Evolutionary conservation across 2,113 vertebrate species (phyloP), one percentile per base, ranked within the genome.

Genomic region (Smithornis capensis): DNA sequence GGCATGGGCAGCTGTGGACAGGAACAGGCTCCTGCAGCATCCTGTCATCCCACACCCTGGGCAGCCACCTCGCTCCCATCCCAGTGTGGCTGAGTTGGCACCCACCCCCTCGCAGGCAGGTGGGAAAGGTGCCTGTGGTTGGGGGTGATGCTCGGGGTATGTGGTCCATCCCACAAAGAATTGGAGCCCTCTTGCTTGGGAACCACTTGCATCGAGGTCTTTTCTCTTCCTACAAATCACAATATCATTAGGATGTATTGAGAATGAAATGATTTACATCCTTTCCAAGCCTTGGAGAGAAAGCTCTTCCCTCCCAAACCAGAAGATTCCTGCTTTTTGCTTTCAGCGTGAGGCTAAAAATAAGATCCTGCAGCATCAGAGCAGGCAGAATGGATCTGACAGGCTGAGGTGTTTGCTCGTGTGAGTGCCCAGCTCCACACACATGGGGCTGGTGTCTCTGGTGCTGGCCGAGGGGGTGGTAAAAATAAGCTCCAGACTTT

Each of bases 151-250:
- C 69, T 45, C 0, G 5, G 25, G 68, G 22, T 42, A 18, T 25
- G 40, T 0, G 22, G 31, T 19, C 44, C 86, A 37, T 37, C 67
- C 49, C 49, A 6, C 40, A 1, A 11, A 40, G 12, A 19, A 7
- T 5, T 0, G 0, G n/a, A 37, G 40, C 42, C 33, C 6, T 67
- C 62, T 65, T 2, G 0, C 57, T 59, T 4, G 0, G 18, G 19
- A 23, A 9, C 25, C 4, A 0, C 53, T 14, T 13, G 65, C 3
- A 0, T 3, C 8, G 2, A 31, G 24, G 15, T 38, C 37, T 68
- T 37, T 42, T 17, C 35, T 35, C 7, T 33, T 33, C 69, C 52
- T 50, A 5, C 35, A 49, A 31, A 67, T 53, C 79, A 14, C 16
- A 13, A 1, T 9, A 2, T 31, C 55, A 4, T 62, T 44, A 25